Percentiles rank a stretch among this genome's conserved stretches.
Conservation (phyloP, 2,888 invertebrate species). For the Callosobruchus maculatus region DNA sequence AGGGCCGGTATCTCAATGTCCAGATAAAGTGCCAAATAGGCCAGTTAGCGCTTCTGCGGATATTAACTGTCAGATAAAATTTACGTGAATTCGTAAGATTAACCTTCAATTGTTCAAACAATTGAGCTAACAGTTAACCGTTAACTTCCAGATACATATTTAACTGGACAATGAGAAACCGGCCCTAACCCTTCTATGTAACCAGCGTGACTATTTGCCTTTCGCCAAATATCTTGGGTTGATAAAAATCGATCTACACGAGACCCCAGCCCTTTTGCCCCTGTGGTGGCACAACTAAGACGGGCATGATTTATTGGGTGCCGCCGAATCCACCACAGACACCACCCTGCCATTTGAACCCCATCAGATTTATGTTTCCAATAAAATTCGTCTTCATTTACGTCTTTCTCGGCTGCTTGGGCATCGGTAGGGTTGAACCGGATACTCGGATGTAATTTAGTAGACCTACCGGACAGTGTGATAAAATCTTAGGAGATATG, state of each 20-base stretch:
- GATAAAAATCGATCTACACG: background rate
- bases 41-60: no score
- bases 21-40: no score
- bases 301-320: background rate
- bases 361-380: conserved; percentile 42
- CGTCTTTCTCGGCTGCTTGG: background rate
- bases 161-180: no score
- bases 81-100: no score
- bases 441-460: background rate
- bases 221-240: background rate
- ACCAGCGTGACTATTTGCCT: background rate
- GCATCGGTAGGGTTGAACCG: background rate
- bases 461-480: background rate
- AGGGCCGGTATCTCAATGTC: no score
- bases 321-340: background rate
- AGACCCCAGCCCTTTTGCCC: background rate
- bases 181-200: no score
- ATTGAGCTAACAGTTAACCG: no score
- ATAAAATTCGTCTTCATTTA: conserved; percentile 45
- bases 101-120: no score
- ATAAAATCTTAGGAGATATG: background rate
- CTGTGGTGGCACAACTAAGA: background rate
- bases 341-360: background rate
- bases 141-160: no score
- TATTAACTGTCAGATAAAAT: no score